Conservation (phyloP, 2,888 invertebrate species). For the Trimorus sp. region DNA sequence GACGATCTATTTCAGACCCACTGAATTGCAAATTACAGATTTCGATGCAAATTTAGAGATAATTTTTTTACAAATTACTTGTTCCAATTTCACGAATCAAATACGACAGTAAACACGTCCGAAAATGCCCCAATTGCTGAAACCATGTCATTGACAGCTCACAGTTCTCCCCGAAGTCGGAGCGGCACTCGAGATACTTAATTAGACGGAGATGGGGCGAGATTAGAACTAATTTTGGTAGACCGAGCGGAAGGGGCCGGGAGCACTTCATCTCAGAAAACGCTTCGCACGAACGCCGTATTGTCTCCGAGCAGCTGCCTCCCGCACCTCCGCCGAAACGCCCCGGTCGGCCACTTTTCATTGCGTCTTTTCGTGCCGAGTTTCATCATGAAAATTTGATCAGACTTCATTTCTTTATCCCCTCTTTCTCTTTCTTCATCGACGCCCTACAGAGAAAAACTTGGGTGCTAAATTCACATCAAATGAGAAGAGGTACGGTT, state of each 20-base stretch:
- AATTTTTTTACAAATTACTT: no score
- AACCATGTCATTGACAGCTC: slow-evolving; percentile 38
- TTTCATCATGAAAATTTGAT: slow-evolving; percentile 39
- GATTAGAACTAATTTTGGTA: slow-evolving; percentile 59
- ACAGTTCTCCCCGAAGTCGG: slow-evolving; percentile 27
- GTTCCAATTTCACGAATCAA: slow-evolving; percentile 2
- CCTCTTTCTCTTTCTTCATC: no score
- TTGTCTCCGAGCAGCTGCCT: slow-evolving; percentile 45
- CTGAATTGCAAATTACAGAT: no score
- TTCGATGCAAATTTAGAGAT: no score
- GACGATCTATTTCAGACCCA: no score
- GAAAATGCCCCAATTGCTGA: no score
- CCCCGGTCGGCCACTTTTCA: slow-evolving; percentile 31
- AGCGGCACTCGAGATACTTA: slow-evolving; percentile 43
- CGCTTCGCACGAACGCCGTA: slow-evolving; percentile 49
- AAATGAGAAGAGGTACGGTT: no score
- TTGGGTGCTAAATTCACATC: no score
- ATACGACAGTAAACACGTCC: no score
- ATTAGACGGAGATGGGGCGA: slow-evolving; percentile 46
- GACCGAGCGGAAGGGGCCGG: slow-evolving; percentile 42
- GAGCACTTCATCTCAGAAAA: slow-evolving; percentile 57
- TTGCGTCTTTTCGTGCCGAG: slow-evolving; percentile 21
- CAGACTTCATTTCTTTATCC: slow-evolving; percentile 1
- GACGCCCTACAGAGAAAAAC: no score
- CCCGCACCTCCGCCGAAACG: slow-evolving; percentile 33